phyloP scores from a whole-genome alignment of 30 jellyfish, hydroid and myxozoan species.

The Aurelia sp. region DNA sequence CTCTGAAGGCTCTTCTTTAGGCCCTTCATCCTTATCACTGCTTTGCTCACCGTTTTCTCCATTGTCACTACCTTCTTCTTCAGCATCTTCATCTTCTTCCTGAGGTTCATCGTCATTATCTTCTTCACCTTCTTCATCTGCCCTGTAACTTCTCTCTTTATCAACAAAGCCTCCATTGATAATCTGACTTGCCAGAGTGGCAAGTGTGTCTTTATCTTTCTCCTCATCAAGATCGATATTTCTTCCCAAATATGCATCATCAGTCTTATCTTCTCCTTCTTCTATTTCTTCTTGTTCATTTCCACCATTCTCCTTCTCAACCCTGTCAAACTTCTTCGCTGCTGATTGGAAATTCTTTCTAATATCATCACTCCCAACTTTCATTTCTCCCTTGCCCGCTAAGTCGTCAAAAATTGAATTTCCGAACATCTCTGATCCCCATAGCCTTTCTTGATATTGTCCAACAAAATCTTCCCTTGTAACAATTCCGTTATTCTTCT shows the following conservation, averaged over 20 bases:
- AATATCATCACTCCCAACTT: slow-evolving; percentile 10
- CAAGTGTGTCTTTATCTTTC: slow-evolving; percentile 19
- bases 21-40: background rate
- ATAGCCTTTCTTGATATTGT: slow-evolving; percentile 28
- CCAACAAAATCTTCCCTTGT: slow-evolving; percentile 38
- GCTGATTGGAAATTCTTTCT: slow-evolving; percentile 21
- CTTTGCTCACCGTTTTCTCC: background rate
- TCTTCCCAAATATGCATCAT: slow-evolving; percentile 56
- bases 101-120: background rate
- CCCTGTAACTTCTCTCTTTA: background rate
- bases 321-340: slow-evolving; percentile 25
- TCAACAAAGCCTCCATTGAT: slow-evolving; percentile 14
- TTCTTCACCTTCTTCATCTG: background rate
- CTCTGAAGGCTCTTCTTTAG: background rate
- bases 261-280: slow-evolving; percentile 18
- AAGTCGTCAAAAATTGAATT: slow-evolving; percentile 30
- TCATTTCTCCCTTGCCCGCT: slow-evolving; percentile 21
- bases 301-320: slow-evolving; percentile 8
- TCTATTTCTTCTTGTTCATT: slow-evolving; percentile 12
- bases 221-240: slow-evolving; percentile 21
- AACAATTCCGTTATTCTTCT: slow-evolving; percentile 58
- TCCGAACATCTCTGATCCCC: slow-evolving; percentile 74
- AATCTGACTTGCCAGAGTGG: slow-evolving; percentile 26
- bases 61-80: background rate
- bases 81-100: background rate